phyloP scores from a whole-genome alignment of 2,113 vertebrate species.

The Podiceps cristatus region DNA sequence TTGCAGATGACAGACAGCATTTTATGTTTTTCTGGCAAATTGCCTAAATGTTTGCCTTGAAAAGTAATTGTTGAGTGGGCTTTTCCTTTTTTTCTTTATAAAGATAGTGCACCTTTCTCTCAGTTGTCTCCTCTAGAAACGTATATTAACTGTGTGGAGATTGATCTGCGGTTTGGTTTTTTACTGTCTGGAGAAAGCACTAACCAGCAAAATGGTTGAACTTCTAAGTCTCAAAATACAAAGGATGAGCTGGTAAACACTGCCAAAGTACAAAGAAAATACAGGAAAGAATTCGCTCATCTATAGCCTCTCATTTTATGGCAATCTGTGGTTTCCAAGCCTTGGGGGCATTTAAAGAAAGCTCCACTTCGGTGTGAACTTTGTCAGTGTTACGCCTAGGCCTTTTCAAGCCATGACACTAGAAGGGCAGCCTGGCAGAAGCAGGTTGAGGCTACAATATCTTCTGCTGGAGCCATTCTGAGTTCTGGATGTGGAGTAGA shows the following conservation, averaged over 20 bases:
- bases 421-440: background rate
- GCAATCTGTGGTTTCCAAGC: background rate
- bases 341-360: background rate
- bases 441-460: background rate
- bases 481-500: background rate
- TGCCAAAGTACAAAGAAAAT: background rate
- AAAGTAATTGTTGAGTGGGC: conserved; percentile 55
- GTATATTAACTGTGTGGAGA: background rate
- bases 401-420: background rate
- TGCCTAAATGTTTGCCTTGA: conserved; percentile 52
- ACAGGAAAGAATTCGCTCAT: background rate
- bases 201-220: background rate
- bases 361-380: background rate
- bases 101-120: conserved; percentile 8
- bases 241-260: background rate
- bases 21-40: conserved; percentile 23
- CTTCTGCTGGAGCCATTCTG: background rate
- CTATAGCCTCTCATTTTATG: background rate
- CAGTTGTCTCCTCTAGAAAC: background rate
- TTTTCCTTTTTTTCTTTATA: background rate
- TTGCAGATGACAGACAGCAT: conserved; percentile 15
- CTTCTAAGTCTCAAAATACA: background rate
- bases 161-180: background rate
- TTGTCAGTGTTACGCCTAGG: background rate
- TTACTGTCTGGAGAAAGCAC: background rate